phyloP scores from a whole-genome alignment of 2,888 invertebrate species.

The Balanococcus diminutus region DNA sequence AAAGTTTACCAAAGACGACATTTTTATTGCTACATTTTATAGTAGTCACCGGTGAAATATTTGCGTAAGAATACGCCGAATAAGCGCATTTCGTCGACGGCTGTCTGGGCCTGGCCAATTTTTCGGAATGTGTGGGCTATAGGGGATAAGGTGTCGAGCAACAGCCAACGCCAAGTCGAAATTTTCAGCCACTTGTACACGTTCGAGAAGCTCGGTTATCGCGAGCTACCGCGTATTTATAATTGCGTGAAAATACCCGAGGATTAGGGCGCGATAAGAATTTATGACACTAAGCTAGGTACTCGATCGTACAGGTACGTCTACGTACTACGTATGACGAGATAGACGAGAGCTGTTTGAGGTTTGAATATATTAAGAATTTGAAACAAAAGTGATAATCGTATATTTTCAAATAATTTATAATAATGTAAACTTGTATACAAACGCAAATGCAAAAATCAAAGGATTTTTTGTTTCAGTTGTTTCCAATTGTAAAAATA shows the following conservation, averaged over 20 bases:
- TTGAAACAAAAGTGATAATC: too few species aligned
- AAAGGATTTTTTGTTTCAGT: too few species aligned
- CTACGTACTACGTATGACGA: neutral
- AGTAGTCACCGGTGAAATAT: neutral
- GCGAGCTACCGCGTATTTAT: neutral
- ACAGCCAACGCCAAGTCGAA: neutral
- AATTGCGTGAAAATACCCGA: neutral
- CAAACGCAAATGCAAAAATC: slow-evolving; percentile 4
- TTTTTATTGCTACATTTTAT: neutral
- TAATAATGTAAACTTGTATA: neutral
- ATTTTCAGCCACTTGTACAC: neutral
- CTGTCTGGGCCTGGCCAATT: neutral
- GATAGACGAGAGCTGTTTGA: neutral
- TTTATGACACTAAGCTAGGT: neutral
- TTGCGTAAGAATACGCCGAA: neutral
- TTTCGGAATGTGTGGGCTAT: neutral
- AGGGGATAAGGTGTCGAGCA: neutral
- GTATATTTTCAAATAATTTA: neutral
- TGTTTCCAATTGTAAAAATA: neutral
- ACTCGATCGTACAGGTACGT: too few species aligned
- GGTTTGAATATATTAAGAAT: too few species aligned
- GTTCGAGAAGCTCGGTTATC: neutral
- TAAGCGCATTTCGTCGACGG: neutral
- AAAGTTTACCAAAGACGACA: neutral
- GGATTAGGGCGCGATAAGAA: slow-evolving; percentile 1